A percentile compares a stretch with the other conserved stretches of the same genome.
Conservation (phyloP, 2,113 vertebrate species). For the Indicator indicator region DNA sequence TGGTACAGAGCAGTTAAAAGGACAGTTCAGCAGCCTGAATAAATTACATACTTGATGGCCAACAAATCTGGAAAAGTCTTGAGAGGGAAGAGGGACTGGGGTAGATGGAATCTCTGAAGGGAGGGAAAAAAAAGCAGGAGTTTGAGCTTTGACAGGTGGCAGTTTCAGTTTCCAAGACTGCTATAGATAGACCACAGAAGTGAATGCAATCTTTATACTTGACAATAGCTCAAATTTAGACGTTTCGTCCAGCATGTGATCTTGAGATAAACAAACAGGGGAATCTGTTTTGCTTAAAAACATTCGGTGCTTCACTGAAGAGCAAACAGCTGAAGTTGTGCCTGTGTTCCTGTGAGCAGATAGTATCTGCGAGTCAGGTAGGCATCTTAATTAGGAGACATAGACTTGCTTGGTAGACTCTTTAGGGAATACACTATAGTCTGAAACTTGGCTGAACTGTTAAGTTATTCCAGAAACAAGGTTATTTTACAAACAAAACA, state of each 20-base stretch:
- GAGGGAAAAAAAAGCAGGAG: neutral
- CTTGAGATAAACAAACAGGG: neutral
- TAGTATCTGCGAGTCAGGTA: neutral
- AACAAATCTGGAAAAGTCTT: neutral
- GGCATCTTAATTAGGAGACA: neutral
- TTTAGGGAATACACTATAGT: neutral
- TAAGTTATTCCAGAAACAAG: neutral
- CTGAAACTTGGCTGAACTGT: neutral
- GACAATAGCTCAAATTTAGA: neutral
- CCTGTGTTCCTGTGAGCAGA: neutral
- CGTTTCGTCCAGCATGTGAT: neutral
- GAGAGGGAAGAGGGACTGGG: neutral
- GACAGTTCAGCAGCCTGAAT: neutral
- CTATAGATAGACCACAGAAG: neutral
- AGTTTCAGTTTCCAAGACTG: neutral
- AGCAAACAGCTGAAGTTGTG: neutral
- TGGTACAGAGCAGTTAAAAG: neutral
- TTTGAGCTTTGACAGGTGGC: neutral
- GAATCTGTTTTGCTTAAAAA: neutral
- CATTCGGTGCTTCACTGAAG: neutral
- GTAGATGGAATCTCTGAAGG: neutral
- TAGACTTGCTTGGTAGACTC: neutral
- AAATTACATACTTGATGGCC: neutral
- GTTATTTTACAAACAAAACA: neutral
- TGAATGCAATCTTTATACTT: neutral